Base-by-base conservation (phyloP, 2,113 vertebrate species). In the Phoxinus phoxinus region DNA sequence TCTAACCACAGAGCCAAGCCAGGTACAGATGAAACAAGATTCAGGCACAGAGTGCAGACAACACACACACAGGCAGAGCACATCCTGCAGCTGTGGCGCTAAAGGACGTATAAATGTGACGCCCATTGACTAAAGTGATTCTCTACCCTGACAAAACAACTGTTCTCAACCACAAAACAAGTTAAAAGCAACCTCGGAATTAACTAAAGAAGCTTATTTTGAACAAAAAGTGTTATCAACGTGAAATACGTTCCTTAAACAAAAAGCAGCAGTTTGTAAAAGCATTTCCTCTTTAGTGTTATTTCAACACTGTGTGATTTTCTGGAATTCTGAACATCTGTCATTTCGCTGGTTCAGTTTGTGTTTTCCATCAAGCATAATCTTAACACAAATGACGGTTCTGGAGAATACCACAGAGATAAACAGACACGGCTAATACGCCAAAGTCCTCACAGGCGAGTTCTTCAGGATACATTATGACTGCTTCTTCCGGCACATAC, bases 71-170 rank as follows among this genome's bases (percentile, higher is more conserved):
- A 84, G 4, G 89, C 91, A 88, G 69, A 87, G 81, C 72, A 87
- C 81, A 72, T 65, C 87, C 85, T 89, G 91, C 90, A 92, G 88
- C 88, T 58, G 87, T 89, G 88, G 86, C 85, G 90, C 91, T 91
- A 44, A n/a, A 48, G 37, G 30, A 86, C 17, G 32, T 56, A 69
- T 82, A 51, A 35, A 82, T 35, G 77, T 3, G 56, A n/a, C 8
- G 15, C 8, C n/a, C 32, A 15, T n/a, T 61, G 56, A 58, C 30
- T 79, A 79, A 79, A 79, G 32, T 21, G 37, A 80, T 80, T 63
- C 58, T 80, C 41, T 44, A 63, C 13, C 76, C 53, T 25, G 21
- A 63, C 58, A 80, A 63, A 80, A 80, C 35, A 80, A 63, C 37
- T 63, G 30, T 30, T 61, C 56, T 78, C 41, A 37, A 59, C 53